phyloP scores from a whole-genome alignment of 2,113 vertebrate genomes.

The Otolemur garnettii region DNA sequence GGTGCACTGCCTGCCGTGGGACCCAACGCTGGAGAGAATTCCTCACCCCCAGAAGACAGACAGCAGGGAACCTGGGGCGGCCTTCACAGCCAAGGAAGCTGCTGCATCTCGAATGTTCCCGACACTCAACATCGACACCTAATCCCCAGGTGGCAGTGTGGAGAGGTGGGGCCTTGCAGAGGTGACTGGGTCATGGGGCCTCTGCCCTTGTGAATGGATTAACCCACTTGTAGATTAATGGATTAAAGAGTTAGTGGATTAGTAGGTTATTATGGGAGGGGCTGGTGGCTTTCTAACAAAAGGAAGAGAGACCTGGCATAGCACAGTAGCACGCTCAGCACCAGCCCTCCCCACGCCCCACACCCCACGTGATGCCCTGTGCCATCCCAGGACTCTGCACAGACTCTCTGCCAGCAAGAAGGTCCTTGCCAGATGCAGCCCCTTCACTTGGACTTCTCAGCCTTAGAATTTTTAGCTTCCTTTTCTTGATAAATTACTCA shows the following conservation, averaged over 20 bases:
- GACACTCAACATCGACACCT: not conserved
- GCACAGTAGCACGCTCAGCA: not conserved
- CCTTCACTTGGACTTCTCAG: not conserved
- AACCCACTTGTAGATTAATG: not conserved
- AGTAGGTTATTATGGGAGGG: not conserved
- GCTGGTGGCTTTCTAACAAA: not conserved
- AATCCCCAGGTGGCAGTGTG: not conserved
- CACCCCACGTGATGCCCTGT: not conserved
- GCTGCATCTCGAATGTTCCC: not conserved
- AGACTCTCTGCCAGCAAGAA: not conserved
- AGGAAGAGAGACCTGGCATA: not conserved
- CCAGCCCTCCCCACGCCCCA: not conserved
- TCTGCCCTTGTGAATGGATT: not conserved
- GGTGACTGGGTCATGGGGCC: not conserved
- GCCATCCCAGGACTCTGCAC: not conserved
- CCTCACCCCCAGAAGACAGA: not conserved
- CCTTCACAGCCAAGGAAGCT: not conserved
- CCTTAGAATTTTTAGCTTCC: not conserved
- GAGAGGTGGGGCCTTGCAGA: not conserved
- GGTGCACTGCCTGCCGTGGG: rapidly evolving
- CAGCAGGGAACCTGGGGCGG: not conserved
- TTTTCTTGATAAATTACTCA: not conserved
- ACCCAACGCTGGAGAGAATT: not conserved
- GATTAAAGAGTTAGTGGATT: not conserved
- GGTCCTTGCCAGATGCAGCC: not conserved